A percentile compares a stretch with the other conserved stretches of the same genome.
Conservation (phyloP, 2,113 vertebrate species). For the Craseonycteris thonglongyai region DNA sequence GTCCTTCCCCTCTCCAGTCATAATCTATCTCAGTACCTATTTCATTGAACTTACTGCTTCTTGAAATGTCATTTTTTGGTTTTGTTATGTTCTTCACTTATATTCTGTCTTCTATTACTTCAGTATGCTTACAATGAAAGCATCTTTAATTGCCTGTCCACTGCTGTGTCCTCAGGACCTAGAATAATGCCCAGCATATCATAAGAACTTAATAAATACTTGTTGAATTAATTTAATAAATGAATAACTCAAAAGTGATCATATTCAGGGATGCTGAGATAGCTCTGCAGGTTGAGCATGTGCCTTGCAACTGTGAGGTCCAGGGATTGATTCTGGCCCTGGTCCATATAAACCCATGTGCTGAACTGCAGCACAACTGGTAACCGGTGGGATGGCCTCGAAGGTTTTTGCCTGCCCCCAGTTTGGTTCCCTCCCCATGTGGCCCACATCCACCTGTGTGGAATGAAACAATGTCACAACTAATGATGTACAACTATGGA, state of each 20-base stretch:
- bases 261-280: too few species aligned
- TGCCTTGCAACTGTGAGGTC: too few species aligned
- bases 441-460: too few species aligned
- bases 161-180: background rate
- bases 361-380: too few species aligned
- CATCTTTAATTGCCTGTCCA: background rate
- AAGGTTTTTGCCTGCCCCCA: too few species aligned
- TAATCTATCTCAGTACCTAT: background rate
- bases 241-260: background rate
- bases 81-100: background rate
- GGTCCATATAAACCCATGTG: too few species aligned
- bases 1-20: background rate
- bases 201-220: background rate
- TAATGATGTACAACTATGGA: too few species aligned
- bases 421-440: too few species aligned
- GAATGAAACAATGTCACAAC: too few species aligned
- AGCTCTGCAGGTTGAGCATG: too few species aligned
- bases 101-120: background rate
- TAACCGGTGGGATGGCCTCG: too few species aligned
- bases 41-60: background rate
- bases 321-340: too few species aligned
- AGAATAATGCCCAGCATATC: background rate
- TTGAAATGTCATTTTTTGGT: background rate
- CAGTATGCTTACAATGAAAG: background rate
- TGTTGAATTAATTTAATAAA: background rate